phyloP scores from a whole-genome alignment of 1,140 invertebrate species.

The Apis laboriosa region DNA sequence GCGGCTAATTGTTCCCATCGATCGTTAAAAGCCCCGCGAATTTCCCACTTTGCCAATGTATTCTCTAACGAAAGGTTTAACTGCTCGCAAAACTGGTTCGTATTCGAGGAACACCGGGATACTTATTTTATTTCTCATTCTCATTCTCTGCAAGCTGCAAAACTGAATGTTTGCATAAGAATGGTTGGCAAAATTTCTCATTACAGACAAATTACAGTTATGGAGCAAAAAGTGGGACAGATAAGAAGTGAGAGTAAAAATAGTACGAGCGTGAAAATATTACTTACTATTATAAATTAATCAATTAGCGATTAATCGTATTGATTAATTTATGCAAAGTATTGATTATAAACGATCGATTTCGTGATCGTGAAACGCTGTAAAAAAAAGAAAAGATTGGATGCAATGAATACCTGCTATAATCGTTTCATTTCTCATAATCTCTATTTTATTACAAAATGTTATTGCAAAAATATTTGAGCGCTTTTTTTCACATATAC shows the following conservation, averaged over 20 bases:
- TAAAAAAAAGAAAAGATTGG: background rate
- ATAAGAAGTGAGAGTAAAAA: background rate
- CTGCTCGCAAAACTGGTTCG: constrained; percentile 71
- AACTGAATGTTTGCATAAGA: constrained; percentile 54
- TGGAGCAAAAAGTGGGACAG: background rate
- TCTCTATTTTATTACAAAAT: constrained; percentile 65
- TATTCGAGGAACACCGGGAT: constrained; percentile 24
- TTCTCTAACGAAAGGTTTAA: constrained; percentile 55
- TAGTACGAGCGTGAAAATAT: background rate
- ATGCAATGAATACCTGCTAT: background rate
- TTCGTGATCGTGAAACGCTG: too few species aligned
- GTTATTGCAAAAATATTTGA: constrained; percentile 72
- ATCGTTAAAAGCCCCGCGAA: constrained; percentile 8
- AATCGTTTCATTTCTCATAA: background rate
- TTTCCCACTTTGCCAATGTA: constrained; percentile 22
- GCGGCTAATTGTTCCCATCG: constrained; percentile 29
- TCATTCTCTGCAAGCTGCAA: constrained; percentile 14
- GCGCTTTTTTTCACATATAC: background rate
- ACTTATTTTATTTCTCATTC: constrained; percentile 45
- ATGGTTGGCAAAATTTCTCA: constrained; percentile 10
- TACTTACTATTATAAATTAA: too few species aligned
- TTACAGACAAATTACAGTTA: too few species aligned
- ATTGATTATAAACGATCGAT: too few species aligned
- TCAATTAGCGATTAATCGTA: too few species aligned
- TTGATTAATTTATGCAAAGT: too few species aligned